These are phyloP conservation scores for Allolobophora icterica DNA, from an alignment of 2,888 invertebrate species.

Conservation along the genomic window DNA sequence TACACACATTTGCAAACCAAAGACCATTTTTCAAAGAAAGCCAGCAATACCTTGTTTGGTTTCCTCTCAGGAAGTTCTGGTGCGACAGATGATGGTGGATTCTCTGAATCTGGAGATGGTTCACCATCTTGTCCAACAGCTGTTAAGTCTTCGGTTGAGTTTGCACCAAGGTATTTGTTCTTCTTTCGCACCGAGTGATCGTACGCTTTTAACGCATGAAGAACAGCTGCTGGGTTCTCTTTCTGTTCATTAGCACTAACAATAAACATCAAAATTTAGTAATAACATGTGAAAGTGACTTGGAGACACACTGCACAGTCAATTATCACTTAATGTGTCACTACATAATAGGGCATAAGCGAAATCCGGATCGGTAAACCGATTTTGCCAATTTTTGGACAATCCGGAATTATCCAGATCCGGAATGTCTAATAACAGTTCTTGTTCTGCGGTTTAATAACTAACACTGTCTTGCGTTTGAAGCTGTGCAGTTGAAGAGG, in stretches of 20 bases:
- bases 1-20: too few relatives aligned
- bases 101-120: not conserved
- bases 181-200: slow-evolving; percentile 61
- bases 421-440: too few relatives aligned
- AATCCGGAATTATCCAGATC: too few relatives aligned
- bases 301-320: not conserved
- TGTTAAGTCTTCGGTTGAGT: slow-evolving; percentile 41
- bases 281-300: not conserved
- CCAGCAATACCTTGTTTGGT: not conserved
- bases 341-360: too few relatives aligned
- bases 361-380: too few relatives aligned
- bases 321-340: too few relatives aligned
- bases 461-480: too few relatives aligned
- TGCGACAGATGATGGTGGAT: not conserved
- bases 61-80: not conserved
- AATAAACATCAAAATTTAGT: not conserved
- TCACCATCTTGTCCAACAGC: slow-evolving; percentile 23
- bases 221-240: slow-evolving; percentile 97
- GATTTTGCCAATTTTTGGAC: too few relatives aligned
- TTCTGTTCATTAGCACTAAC: slow-evolving; percentile 82
- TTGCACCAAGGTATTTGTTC: slow-evolving; percentile 60
- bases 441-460: too few relatives aligned
- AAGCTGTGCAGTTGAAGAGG: too few relatives aligned
- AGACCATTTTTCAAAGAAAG: not conserved
- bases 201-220: slow-evolving; percentile 81